These are phyloP conservation scores for Raja brachyura DNA, from an alignment of 2,113 vertebrate species.

Conservation along the genomic window DNA sequence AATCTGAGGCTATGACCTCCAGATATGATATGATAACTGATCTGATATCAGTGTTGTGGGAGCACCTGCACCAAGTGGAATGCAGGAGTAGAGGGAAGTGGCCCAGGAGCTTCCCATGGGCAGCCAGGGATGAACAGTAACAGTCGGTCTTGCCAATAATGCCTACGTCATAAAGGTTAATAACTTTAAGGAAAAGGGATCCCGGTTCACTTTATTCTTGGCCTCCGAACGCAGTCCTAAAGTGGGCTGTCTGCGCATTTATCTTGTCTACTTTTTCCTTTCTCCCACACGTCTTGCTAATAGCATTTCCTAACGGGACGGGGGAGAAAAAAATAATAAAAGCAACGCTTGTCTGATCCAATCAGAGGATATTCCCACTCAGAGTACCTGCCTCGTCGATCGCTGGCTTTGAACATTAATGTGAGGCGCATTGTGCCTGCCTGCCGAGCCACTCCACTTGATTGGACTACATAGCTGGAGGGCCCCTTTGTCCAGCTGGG, in stretches of 20 bases:
- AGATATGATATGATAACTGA: no score
- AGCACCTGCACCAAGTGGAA: not conserved
- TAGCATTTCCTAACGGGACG: not conserved
- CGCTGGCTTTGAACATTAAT: constrained; percentile 12
- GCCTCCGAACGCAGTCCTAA: not conserved
- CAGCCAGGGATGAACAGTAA: no score
- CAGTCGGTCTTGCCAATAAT: not conserved
- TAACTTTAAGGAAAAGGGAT: not conserved
- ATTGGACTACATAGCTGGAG: constrained; percentile 33
- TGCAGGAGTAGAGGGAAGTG: not conserved
- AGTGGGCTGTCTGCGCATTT: not conserved
- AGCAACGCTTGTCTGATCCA: not conserved
- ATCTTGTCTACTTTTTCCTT: constrained; percentile 16
- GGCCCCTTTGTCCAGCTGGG: constrained; percentile 18
- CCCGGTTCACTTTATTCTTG: not conserved
- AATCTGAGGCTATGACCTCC: no score
- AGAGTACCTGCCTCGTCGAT: not conserved
- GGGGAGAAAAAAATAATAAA: not conserved
- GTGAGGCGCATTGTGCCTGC: not conserved
- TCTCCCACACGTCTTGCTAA: not conserved
- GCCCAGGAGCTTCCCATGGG: not conserved
- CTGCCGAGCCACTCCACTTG: not conserved
- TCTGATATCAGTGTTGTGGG: no score
- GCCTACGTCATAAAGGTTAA: not conserved
- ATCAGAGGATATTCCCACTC: constrained; percentile 1